phyloP scores from a whole-genome alignment of 2,113 vertebrate species.

The Campylomormyrus numenius region DNA sequence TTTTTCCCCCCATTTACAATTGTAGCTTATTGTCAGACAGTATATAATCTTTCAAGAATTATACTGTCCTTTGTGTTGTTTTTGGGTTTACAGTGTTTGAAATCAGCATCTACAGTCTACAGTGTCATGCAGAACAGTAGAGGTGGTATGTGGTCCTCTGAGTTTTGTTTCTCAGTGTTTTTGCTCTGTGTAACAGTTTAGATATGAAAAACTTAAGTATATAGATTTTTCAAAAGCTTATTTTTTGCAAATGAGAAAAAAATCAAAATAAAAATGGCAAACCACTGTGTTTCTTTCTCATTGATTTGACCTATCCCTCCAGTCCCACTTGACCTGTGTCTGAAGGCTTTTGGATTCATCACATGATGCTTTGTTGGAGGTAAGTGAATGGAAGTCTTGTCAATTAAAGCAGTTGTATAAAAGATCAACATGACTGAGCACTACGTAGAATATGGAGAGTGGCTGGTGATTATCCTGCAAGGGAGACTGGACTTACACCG shows the following conservation, averaged over 20 bases:
- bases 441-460: neutral
- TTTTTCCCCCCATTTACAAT: neutral
- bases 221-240: constrained; percentile 10
- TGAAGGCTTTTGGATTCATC: neutral
- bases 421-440: neutral
- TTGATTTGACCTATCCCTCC: neutral
- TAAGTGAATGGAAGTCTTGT: neutral
- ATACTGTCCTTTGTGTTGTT: neutral
- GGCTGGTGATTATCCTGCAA: neutral
- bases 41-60: neutral
- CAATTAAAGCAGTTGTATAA: neutral
- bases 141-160: neutral
- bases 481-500: too few relatives aligned
- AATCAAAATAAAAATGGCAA: neutral
- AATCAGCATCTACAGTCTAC: neutral
- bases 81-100: neutral
- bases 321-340: neutral
- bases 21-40: neutral
- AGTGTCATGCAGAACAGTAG: neutral
- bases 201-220: neutral
- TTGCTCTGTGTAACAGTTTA: neutral
- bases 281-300: neutral
- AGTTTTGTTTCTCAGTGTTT: constrained; percentile 5
- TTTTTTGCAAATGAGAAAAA: constrained; percentile 15
- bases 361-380: neutral